phyloP scores from a whole-genome alignment of 2,797 vertebrate genomes.

The Tarsius wallacei region DNA sequence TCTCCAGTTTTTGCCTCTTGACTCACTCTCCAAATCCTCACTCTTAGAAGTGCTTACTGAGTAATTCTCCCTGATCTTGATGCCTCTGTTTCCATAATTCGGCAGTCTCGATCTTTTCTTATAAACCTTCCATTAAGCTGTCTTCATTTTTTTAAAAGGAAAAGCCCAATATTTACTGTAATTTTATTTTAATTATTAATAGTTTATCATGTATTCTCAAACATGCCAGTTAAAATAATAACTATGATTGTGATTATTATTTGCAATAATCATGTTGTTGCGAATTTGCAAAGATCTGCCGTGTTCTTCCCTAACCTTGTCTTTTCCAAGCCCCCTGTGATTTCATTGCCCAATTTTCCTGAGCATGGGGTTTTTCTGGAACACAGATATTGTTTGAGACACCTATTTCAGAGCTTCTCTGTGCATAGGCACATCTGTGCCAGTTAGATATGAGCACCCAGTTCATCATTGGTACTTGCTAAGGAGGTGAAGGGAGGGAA shows the following conservation, averaged over 20 bases:
- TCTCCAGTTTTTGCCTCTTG: not conserved
- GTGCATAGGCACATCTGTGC: not conserved
- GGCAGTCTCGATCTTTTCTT: not conserved
- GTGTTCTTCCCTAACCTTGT: not conserved
- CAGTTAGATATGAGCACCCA: rapidly evolving
- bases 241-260: not conserved
- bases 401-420: not conserved
- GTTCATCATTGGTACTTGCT: not conserved
- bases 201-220: not conserved
- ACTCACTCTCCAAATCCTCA: not conserved
- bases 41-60: not conserved
- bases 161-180: not conserved
- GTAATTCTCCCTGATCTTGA: not conserved
- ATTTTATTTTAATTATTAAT: slow-evolving; percentile 1
- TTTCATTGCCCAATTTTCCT: not conserved
- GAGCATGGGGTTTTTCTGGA: not conserved
- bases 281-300: slow-evolving; percentile 1
- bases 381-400: not conserved
- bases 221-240: not conserved
- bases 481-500: not conserved
- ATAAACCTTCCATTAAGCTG: not conserved
- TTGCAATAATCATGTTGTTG: not conserved
- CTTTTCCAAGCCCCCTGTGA: not conserved
- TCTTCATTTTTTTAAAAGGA: not conserved
- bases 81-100: not conserved